These are phyloP conservation scores for Diplodus puntazzo DNA, from an alignment of 2,797 vertebrate genomes.

Conservation along the genomic window DNA sequence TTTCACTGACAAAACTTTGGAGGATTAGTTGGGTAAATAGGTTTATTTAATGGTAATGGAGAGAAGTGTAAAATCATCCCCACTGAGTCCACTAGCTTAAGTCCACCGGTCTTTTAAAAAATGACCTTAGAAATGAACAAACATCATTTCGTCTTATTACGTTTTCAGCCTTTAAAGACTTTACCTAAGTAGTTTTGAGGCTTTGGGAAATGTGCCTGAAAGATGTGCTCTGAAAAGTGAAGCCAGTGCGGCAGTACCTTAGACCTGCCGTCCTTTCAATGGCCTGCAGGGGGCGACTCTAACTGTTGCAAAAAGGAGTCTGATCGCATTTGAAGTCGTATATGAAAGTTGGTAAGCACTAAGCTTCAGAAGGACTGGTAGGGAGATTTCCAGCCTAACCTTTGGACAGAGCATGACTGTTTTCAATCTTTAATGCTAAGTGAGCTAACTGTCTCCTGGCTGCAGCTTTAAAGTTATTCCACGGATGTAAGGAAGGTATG, in stretches of 20 bases:
- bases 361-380: neutral
- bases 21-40: conserved; percentile 19
- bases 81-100: neutral
- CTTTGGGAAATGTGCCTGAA: neutral
- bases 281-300: too few species aligned
- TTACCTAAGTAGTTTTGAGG: neutral
- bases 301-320: too few species aligned
- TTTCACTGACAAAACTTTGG: conserved; percentile 27
- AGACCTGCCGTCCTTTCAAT: too few species aligned
- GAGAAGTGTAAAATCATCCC: neutral
- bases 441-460: neutral
- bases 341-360: neutral
- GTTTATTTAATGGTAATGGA: conserved; percentile 15
- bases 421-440: neutral
- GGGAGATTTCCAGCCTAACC: neutral
- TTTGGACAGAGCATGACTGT: neutral
- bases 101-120: neutral
- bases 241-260: too few species aligned
- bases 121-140: neutral
- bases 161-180: neutral
- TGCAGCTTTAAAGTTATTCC: neutral
- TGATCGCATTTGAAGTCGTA: too few species aligned
- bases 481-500: neutral
- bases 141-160: neutral
- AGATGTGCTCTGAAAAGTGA: too few species aligned